Percentiles rank a stretch among this genome's conserved stretches.
Evolutionary conservation across 2,113 vertebrate species (phyloP).

Genomic region (Falco punctatus): DNA sequence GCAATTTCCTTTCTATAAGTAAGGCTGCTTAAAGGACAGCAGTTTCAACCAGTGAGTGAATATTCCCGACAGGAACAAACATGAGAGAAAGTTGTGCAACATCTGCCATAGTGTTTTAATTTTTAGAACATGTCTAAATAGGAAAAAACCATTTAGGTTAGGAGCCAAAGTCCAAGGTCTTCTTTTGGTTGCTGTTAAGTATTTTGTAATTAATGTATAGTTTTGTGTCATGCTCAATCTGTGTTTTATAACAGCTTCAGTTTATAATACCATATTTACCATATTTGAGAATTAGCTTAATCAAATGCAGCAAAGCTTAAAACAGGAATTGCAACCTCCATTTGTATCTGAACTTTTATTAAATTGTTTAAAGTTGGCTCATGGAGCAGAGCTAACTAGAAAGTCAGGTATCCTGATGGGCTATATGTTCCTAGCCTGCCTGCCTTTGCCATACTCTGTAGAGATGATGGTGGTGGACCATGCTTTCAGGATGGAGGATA

Average conservation of each 20-base stretch:
- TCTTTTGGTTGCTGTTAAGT: neutral
- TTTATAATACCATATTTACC: neutral
- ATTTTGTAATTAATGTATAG: neutral
- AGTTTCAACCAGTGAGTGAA: neutral
- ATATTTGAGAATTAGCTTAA: neutral
- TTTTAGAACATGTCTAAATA: neutral
- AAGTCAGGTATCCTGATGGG: neutral
- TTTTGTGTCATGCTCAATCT: neutral
- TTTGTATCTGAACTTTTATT: neutral
- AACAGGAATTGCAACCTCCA: neutral
- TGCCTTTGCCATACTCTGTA: neutral
- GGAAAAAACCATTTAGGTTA: neutral
- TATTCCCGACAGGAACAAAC: rapidly evolving
- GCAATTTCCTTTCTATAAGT: neutral
- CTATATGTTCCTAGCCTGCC: neutral
- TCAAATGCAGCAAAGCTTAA: neutral
- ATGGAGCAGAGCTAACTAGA: neutral
- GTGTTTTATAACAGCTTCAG: neutral
- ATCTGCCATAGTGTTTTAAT: neutral
- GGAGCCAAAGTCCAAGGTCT: neutral
- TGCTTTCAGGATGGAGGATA: neutral
- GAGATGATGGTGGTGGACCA: neutral
- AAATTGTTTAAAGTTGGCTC: neutral
- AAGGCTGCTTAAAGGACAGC: neutral
- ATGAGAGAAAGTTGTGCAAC: neutral